These are phyloP conservation scores for Cydia splendana DNA, from an alignment of 1,140 invertebrate species.

Conservation along the genomic window DNA sequence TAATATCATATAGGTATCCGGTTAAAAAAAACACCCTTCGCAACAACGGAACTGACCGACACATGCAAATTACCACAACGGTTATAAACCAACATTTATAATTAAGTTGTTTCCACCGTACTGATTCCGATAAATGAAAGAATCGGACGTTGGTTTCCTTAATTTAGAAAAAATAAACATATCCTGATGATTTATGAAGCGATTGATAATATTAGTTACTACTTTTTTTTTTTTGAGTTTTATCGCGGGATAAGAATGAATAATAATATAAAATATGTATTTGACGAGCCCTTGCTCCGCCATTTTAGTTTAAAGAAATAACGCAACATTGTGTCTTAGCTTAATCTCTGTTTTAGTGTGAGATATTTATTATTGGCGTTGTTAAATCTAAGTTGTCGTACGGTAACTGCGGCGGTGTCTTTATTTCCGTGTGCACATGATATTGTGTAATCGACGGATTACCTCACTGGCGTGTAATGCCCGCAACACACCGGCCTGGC, in stretches of 20 bases:
- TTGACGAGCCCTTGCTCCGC: too few relatives aligned
- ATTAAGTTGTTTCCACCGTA: conserved; percentile 9
- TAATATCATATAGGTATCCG: neutral
- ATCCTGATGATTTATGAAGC: neutral
- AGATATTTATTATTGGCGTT: neutral
- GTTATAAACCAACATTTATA: conserved; percentile 14
- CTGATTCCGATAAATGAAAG: neutral
- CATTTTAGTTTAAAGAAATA: too few relatives aligned
- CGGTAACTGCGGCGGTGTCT: neutral
- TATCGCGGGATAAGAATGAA: too few relatives aligned
- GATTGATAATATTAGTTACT: too few relatives aligned
- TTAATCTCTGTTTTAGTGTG: neutral
- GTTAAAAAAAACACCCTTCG: neutral
- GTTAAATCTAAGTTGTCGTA: neutral
- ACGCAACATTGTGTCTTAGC: neutral
- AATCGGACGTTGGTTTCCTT: conserved; percentile 11
- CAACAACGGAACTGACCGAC: conserved; percentile 19
- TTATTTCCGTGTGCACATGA: conserved; percentile 27
- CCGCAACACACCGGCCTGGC: conserved; percentile 28
- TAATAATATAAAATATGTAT: too few relatives aligned
- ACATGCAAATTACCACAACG: conserved; percentile 27
- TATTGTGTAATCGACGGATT: conserved; percentile 22
- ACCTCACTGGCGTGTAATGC: conserved; percentile 26
- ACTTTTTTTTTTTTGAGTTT: too few relatives aligned
- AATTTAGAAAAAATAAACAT: conserved; percentile 2